Base-by-base conservation (phyloP, 2,797 vertebrate genomes). In the Hippoglossus hippoglossus region DNA sequence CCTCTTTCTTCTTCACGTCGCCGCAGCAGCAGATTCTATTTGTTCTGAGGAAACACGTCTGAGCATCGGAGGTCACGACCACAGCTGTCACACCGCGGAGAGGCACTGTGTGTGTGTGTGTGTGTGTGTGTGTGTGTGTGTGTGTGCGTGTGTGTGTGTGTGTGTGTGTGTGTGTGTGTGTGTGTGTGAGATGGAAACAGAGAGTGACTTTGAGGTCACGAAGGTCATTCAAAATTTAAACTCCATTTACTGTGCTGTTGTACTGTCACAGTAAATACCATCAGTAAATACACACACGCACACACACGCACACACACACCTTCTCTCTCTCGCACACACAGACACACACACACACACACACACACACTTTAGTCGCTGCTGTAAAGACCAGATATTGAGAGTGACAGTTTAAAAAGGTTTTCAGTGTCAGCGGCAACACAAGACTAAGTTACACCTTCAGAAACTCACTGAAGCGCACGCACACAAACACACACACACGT, bases 331-430 rank as follows among this genome's bases (percentile, higher is more conserved):
- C 69, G 49, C 41, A 63, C 39, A 44, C 22, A 24, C 28, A 21
- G 68, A 62, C 56, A 69, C 68, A 67, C 53, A 51, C 22, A 69
- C 71, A 70, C 56, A 49, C 47, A 34, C 52, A 58, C 67, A 34
- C 52, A 26, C 68, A 66, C 70, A 60, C 59, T 31, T 24, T 36
- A 82, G 59, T 52, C 0, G 44, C 66, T 52, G 50, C 63, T 79
- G 62, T 55, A 58, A 67, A 70, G 75, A 80, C 36, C 77, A 79
- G 77, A 89, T 88, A 88, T 87, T n/a, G 69, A 59, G 21, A 24
- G 66, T 84, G 88, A 89, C 90, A 88, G 82, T 80, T 89, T 85
- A 81, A 90, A 88, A 89, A 79, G 88, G 81, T 88, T 90, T 90
- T 88, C 67, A 31, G 79, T 77, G 84, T 81, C 58, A 21, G 54